Conservation (phyloP, 2,888 invertebrate genomes). For the Oconnorella tubifera region DNA sequence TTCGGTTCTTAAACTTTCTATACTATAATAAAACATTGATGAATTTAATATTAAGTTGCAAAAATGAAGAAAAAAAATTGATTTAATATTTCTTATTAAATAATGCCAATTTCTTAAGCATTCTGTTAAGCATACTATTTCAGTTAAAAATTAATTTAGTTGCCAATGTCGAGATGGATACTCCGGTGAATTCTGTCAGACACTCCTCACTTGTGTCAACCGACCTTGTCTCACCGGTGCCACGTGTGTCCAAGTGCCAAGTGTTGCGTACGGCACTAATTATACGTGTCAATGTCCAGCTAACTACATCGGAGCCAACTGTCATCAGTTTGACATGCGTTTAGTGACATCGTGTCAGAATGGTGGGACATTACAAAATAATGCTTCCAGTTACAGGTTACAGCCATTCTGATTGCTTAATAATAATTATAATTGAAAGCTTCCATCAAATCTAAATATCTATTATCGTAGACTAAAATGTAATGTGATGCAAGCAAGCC, state of each 20-base stretch:
- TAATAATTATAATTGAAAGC: too few relatives aligned
- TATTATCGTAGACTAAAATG: too few relatives aligned
- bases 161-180: constrained; percentile 28
- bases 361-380: constrained; percentile 16
- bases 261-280: constrained; percentile 13
- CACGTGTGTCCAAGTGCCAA: constrained; percentile 22
- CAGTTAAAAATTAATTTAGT: constrained; percentile 17
- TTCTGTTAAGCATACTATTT: too few relatives aligned
- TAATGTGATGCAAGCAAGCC: too few relatives aligned
- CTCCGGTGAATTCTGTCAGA: constrained; percentile 22
- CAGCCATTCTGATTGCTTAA: too few relatives aligned
- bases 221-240: constrained; percentile 26
- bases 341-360: constrained; percentile 23
- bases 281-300: constrained; percentile 26
- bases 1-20: too few relatives aligned
- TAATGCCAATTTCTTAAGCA: too few relatives aligned
- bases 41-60: too few relatives aligned
- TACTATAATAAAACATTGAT: too few relatives aligned
- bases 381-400: background rate
- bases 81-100: too few relatives aligned
- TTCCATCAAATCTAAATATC: too few relatives aligned
- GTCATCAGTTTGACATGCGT: constrained; percentile 21
- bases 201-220: constrained; percentile 19
- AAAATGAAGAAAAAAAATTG: too few relatives aligned
- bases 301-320: constrained; percentile 25